These are phyloP conservation scores for Mythimna albipuncta DNA, from an alignment of 2,888 invertebrate genomes.

Conservation along the genomic window DNA sequence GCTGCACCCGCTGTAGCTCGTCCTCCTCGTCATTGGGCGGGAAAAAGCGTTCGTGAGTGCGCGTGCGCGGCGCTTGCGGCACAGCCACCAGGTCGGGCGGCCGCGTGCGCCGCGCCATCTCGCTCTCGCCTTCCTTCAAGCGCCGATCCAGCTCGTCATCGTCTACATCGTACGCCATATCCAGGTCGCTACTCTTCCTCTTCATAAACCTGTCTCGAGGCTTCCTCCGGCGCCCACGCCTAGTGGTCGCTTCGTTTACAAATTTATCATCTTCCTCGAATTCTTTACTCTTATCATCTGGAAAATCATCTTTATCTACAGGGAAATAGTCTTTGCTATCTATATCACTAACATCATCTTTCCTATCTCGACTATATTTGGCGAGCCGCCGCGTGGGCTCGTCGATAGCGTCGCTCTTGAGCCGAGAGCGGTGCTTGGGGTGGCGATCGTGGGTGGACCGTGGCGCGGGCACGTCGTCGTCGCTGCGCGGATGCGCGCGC, in stretches of 20 bases:
- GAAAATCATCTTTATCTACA: conserved; percentile 65
- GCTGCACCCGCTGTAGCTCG: conserved; percentile 4
- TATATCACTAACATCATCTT: conserved; percentile 65
- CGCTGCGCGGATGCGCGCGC: conserved; percentile 61
- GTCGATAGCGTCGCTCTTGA: conserved; percentile 60
- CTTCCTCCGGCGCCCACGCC: conserved; percentile 73
- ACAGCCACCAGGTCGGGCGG: background rate
- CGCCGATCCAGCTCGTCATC: conserved; percentile 38
- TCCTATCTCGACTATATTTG: conserved; percentile 61
- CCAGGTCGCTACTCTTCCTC: conserved; percentile 44
- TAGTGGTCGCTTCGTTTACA: conserved; percentile 63
- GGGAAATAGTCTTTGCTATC: conserved; percentile 64
- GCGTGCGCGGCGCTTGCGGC: background rate
- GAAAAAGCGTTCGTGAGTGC: conserved; percentile 10
- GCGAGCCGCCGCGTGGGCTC: conserved; percentile 52
- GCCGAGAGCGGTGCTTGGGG: conserved; percentile 65
- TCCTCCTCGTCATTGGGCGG: conserved; percentile 46
- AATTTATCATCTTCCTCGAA: conserved; percentile 65
- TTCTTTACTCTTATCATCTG: conserved; percentile 64
- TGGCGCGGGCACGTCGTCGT: conserved; percentile 61
- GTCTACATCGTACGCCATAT: conserved; percentile 55
- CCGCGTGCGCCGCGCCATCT: conserved; percentile 10
- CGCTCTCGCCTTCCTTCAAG: conserved; percentile 18
- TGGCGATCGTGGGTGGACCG: conserved; percentile 56
- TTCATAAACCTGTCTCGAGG: conserved; percentile 73